These are phyloP conservation scores for Tipula unca DNA, from an alignment of 2,888 invertebrate genomes.

Conservation along the genomic window DNA sequence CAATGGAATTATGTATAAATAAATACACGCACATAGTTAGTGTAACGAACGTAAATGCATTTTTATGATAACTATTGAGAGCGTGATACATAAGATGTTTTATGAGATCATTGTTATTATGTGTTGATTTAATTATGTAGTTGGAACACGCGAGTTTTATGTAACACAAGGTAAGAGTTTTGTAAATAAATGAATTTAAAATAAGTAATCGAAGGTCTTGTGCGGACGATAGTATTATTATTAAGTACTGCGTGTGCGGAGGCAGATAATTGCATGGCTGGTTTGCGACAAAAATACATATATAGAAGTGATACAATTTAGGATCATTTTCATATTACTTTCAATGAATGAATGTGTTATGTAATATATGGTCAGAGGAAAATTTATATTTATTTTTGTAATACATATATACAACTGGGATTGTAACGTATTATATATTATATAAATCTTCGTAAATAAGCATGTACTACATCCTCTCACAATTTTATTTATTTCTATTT, in stretches of 20 bases:
- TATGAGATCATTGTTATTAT: neutral
- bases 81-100: neutral
- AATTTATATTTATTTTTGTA: neutral
- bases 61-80: neutral
- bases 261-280: too few relatives aligned
- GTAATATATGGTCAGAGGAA: neutral
- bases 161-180: neutral
- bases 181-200: neutral
- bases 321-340: neutral
- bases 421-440: neutral
- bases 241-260: too few relatives aligned
- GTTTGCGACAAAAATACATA: neutral
- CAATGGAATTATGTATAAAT: neutral
- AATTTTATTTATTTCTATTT: neutral
- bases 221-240: neutral
- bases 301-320: neutral
- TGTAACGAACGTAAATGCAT: neutral
- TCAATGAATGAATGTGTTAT: neutral
- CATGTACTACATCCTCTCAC: neutral
- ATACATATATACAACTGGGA: neutral
- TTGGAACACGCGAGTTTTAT: neutral
- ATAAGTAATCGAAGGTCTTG: neutral
- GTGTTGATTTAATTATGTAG: neutral
- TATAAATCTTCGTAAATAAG: neutral
- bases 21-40: neutral